A percentile compares a stretch with the other conserved stretches of the same genome.
These are phyloP conservation scores for Agrotis clavis DNA, from an alignment of 2,888 invertebrate genomes.

Conservation along the genomic window DNA sequence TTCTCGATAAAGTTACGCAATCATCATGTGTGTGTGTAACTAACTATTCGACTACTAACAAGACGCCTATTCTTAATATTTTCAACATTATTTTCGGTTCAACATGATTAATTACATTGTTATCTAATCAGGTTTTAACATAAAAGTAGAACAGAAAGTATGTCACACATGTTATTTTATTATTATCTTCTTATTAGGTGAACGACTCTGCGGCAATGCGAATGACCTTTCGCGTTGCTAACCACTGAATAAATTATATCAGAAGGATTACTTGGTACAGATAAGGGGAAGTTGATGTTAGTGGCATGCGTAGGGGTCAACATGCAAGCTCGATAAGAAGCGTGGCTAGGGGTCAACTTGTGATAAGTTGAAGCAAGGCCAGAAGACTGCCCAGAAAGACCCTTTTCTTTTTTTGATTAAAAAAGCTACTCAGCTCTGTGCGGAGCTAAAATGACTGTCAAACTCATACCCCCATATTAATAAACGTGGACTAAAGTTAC, in stretches of 20 bases:
- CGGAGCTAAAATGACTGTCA: too few species aligned
- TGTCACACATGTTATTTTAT: constrained; percentile 51
- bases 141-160: constrained; percentile 41
- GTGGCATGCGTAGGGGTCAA: too few species aligned
- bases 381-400: too few species aligned
- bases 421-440: too few species aligned
- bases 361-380: too few species aligned
- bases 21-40: too few species aligned
- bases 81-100: constrained; percentile 4
- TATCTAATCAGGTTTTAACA: constrained; percentile 53
- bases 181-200: constrained; percentile 57
- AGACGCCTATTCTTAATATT: neutral
- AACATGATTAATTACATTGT: constrained; percentile 32
- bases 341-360: too few species aligned
- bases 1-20: too few species aligned
- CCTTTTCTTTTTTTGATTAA: too few species aligned
- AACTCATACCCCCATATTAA: too few species aligned
- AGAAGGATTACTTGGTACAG: constrained; percentile 27
- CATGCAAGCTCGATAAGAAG: too few species aligned
- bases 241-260: neutral
- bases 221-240: constrained; percentile 56
- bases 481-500: too few species aligned
- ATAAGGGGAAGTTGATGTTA: neutral
- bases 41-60: neutral
- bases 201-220: constrained; percentile 54